Base-by-base conservation (phyloP, 1,140 invertebrate species). In the Stegodyphus mimosarum region DNA sequence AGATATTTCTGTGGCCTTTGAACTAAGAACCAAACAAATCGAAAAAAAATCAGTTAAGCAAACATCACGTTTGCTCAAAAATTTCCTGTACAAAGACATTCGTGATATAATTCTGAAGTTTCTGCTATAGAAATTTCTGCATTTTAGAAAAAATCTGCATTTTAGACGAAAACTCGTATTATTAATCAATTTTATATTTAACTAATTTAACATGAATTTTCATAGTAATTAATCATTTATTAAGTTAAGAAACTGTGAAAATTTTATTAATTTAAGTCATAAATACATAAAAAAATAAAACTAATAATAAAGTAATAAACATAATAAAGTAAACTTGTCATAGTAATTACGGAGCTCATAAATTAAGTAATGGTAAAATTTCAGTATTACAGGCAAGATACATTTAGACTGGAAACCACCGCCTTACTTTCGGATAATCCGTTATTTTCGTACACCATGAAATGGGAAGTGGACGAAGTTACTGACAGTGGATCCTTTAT, bases 331-430 rank as follows among this genome's bases (percentile, higher is more conserved):
- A 33, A 33, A 33, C 33, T 3, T 33, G 33, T 33, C 33, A 33
- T 33, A 33, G 33, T 33, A 33, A 33, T 33, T 33, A 33, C 33
- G 33, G 1, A 33, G n/a, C n/a, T n/a, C n/a, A n/a, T n/a, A 33
- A 33, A 3, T 33, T 33, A 1, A 33, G 33, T 60, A 60, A 9
- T 67, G 17, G n/a, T 72, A 9, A 48, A 64, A 71, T 69, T 72
- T 48, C 50, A 86, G 83, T 77, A 55, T 17, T 72, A 69, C 11
- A 18, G 67, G 33, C 50, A 72, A 17, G 83, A 86, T 1, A 86
- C 64, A 7, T 86, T 86, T n/a, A 18, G 83, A 11, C 53, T 86
- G 13, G 83, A 86, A 15, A 86, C 83, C 3, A 86, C 83, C 9
- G 83, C 83, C 0, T 18, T 69, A 6, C 53, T 86, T 6, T 50